Percentiles rank a stretch among this genome's conserved stretches.
Evolutionary conservation across 2,113 vertebrate genomes (phyloP).

Genomic region (Siniperca chuatsi): DNA sequence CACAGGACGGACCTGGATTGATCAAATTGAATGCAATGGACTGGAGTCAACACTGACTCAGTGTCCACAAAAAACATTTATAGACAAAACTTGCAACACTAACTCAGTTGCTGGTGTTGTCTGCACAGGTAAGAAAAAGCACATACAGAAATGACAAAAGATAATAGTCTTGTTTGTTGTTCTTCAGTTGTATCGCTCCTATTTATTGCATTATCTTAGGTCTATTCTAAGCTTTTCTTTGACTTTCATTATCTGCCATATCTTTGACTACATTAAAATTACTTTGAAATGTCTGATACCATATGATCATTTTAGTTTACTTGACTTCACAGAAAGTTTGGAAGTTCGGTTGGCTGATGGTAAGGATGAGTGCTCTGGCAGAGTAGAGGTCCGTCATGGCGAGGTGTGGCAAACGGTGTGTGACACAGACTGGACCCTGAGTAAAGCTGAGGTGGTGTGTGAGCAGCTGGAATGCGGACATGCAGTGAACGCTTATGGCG

Average conservation of each 20-base stretch:
- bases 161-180: neutral
- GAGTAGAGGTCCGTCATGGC: slow-evolving; percentile 72
- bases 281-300: too few relatives aligned
- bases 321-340: too few relatives aligned
- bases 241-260: too few relatives aligned
- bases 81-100: slow-evolving; percentile 56
- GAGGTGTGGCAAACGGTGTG: slow-evolving; percentile 76
- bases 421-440: slow-evolving; percentile 68
- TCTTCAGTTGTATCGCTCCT: neutral
- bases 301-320: too few relatives aligned
- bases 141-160: neutral
- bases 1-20: slow-evolving; percentile 21
- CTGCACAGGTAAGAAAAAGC: slow-evolving; percentile 66
- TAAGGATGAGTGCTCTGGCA: slow-evolving; percentile 71
- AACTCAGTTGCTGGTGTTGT: slow-evolving; percentile 60
- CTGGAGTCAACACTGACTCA: slow-evolving; percentile 53
- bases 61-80: slow-evolving; percentile 47
- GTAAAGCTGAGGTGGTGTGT: slow-evolving; percentile 73
- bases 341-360: slow-evolving; percentile 52
- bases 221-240: too few relatives aligned
- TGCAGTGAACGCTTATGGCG: neutral
- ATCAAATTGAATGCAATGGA: slow-evolving; percentile 69
- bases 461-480: slow-evolving; percentile 68
- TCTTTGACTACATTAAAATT: too few relatives aligned
- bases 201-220: neutral